These are phyloP conservation scores for Petroica traversi DNA, from an alignment of 2,113 vertebrate species.

Conservation along the genomic window DNA sequence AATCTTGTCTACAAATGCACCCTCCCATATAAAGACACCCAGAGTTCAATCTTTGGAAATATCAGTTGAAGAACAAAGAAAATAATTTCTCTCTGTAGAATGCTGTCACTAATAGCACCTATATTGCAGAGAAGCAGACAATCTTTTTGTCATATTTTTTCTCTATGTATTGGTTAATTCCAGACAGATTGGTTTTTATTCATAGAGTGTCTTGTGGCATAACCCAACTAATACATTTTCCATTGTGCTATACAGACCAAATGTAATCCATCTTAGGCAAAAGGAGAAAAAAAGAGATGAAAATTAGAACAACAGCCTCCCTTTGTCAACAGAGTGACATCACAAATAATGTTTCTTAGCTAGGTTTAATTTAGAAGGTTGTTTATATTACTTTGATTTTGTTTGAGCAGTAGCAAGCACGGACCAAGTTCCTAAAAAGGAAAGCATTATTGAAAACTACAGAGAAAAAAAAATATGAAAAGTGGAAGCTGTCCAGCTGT, in stretches of 20 bases:
- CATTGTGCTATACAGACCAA: not conserved
- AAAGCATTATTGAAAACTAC: conserved; percentile 1
- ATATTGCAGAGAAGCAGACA: not conserved
- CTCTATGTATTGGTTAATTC: not conserved
- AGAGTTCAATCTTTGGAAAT: not conserved
- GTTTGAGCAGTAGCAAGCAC: conserved; percentile 23
- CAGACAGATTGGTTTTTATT: not conserved
- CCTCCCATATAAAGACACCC: not conserved
- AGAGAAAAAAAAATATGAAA: not conserved
- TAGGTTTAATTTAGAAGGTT: conserved; percentile 32
- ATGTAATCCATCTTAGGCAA: not conserved
- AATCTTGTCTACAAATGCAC: not conserved
- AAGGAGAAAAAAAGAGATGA: not conserved
- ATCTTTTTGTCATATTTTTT: not conserved
- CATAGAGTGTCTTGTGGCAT: not conserved
- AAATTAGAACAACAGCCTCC: not conserved
- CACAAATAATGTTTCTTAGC: conserved; percentile 13
- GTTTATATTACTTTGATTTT: conserved; percentile 39
- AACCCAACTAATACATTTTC: not conserved
- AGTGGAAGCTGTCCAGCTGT: not conserved
- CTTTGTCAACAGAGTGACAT: not conserved
- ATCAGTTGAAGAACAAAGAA: not conserved
- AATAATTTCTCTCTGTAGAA: not conserved
- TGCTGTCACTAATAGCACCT: not conserved
- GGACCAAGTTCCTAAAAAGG: conserved; percentile 38